Evolutionary conservation across 2,113 vertebrate species (phyloP), one percentile per base, ranked within the genome.

Genomic region (Cyanoderma ruficeps): DNA sequence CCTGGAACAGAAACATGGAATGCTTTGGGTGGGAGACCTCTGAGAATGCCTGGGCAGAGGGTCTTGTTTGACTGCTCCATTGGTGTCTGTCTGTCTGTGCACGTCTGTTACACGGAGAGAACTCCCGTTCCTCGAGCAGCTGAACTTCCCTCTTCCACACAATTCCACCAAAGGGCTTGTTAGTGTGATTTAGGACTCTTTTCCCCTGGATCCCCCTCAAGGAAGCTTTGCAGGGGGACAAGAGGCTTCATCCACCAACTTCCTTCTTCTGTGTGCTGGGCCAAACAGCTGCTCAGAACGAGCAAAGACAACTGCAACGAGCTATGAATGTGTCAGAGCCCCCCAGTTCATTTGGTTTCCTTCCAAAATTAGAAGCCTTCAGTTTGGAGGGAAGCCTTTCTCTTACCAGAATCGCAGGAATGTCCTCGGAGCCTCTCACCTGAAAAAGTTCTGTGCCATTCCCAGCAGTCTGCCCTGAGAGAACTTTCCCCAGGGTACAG

Each of bases 41-140:
- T 27, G 49, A 46, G 46, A 50, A 25, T 17, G 16, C 21, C 67
- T 6, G 33, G 47, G 41, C 20, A 30, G 1, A 19, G 15, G 13
- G 2, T 42, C 47, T 41, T 18, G 6, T n/a, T 64, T 28, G 9
- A 14, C n/a, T 5, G 7, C 8, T 41, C 56, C 4, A 0, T 33
- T 20, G 42, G 33, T 3, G 33, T 39, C 39, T 39, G 35, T 47
- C 63, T 39, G 4, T 61, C 11, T 33, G 24, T 8, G 33, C 9
- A 10, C 35, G 6, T 53, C 41, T 44, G 13, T 14, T 28, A 35
- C 59, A 63, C 53, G 63, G 25, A 82, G 39, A 42, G 33, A 85
- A 21, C n/a, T 27, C 18, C 27, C 14, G 2, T 22, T 81, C 18
- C 52, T 9, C 7, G 41, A 15, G 56, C 72, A 53, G 60, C 50